Conservation (phyloP, 2,797 vertebrate genomes). For the Poeciliopsis turneri region DNA sequence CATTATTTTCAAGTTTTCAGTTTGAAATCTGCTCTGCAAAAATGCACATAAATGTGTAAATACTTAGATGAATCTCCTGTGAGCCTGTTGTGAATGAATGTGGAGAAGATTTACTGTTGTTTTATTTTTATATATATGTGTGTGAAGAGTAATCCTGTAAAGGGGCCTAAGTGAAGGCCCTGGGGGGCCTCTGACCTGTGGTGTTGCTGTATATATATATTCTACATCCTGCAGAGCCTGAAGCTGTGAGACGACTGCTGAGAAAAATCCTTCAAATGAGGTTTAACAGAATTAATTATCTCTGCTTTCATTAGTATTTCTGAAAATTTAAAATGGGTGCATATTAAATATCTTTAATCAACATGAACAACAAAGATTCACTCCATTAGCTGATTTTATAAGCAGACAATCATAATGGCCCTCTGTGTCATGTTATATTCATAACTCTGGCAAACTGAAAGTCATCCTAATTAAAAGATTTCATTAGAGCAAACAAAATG, state of each 20-base stretch:
- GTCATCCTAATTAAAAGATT: not conserved
- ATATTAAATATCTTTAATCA: not conserved
- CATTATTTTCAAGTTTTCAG: not conserved
- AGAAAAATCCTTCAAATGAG: not conserved
- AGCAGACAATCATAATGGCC: not conserved
- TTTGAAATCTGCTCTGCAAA: constrained; percentile 51
- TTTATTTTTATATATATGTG: constrained; percentile 15
- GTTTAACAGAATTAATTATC: not conserved
- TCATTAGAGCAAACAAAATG: not conserved
- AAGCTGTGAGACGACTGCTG: not conserved
- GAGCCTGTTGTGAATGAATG: constrained; percentile 45
- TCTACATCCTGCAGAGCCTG: not conserved
- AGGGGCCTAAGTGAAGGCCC: too few relatives aligned
- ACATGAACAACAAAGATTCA: not conserved
- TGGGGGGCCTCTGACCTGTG: not conserved
- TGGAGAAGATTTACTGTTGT: constrained; percentile 29
- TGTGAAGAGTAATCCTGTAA: constrained; percentile 4
- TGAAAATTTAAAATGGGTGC: not conserved
- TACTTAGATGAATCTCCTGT: constrained; percentile 35
- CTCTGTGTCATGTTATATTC: not conserved
- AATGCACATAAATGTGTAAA: constrained; percentile 12
- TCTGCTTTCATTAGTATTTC: not conserved
- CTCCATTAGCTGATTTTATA: not conserved
- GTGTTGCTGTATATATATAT: not conserved
- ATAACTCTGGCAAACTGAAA: not conserved